Conservation (phyloP, 2,113 vertebrate genomes). For the Melanocharis versteri region DNA sequence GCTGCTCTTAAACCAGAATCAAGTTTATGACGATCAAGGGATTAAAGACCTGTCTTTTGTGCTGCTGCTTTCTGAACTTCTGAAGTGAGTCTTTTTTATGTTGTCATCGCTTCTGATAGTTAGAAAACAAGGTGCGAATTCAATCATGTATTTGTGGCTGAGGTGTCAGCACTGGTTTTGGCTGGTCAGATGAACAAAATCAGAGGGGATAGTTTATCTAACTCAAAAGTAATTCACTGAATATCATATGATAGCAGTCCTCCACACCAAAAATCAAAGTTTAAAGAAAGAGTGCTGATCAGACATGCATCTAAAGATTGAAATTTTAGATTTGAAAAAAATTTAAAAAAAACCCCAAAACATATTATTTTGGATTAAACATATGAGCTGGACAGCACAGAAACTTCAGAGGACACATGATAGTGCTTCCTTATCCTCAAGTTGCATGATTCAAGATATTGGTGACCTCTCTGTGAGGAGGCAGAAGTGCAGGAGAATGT, state of each 20-base stretch:
- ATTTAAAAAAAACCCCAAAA: not conserved
- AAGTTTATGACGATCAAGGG: not conserved
- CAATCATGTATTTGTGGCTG: not conserved
- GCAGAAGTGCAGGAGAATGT: not conserved
- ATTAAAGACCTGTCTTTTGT: not conserved
- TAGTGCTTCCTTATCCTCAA: not conserved
- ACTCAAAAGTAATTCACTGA: not conserved
- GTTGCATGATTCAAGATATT: not conserved
- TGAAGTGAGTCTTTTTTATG: not conserved
- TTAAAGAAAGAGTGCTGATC: not conserved
- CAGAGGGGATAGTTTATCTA: not conserved
- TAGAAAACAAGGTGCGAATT: not conserved
- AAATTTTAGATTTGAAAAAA: not conserved
- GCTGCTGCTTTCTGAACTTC: not conserved
- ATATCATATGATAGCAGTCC: not conserved
- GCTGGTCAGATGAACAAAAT: not conserved
- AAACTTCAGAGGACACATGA: not conserved
- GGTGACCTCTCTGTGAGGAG: not conserved
- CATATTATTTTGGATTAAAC: not conserved
- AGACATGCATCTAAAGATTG: not conserved
- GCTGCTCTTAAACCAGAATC: not conserved
- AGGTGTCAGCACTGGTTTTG: not conserved
- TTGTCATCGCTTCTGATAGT: not conserved
- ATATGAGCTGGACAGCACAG: not conserved
- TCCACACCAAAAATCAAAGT: not conserved